These are phyloP conservation scores for Geodia barretti DNA, from an alignment of 37 sponge, comb jelly and placozoan species.

Conservation along the genomic window DNA sequence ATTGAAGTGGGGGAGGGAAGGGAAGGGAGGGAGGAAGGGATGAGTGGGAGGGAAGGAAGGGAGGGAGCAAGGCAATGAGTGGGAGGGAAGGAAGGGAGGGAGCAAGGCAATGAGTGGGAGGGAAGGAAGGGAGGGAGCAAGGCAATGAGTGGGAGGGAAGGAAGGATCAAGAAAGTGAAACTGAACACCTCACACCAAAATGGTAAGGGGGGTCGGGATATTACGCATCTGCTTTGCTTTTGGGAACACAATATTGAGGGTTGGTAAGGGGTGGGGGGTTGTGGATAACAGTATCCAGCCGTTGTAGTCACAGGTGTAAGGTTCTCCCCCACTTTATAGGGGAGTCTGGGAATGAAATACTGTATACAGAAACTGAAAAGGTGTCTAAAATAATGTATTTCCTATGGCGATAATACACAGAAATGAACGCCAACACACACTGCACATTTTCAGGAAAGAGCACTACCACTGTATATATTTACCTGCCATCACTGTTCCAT, in stretches of 20 bases:
- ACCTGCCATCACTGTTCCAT: constrained; percentile 85
- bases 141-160: background rate
- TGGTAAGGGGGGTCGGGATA: background rate
- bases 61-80: background rate
- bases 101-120: background rate
- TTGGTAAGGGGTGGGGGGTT: too few species aligned
- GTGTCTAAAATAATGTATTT: too few species aligned
- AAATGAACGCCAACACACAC: too few species aligned
- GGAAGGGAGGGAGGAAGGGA: background rate
- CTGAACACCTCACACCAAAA: background rate
- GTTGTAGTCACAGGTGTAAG: too few species aligned
- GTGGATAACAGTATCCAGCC: too few species aligned
- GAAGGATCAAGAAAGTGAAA: background rate
- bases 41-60: background rate
- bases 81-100: background rate
- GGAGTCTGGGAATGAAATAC: too few species aligned
- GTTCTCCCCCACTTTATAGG: too few species aligned
- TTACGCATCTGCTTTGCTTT: too few species aligned
- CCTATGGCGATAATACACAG: too few species aligned
- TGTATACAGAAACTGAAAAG: too few species aligned
- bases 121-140: background rate
- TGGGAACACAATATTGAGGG: too few species aligned
- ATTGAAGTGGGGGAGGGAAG: background rate
- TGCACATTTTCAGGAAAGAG: too few species aligned
- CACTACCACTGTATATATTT: background rate